These are phyloP conservation scores for Falco naumanni DNA, from an alignment of 2,797 vertebrate genomes.

Conservation along the genomic window DNA sequence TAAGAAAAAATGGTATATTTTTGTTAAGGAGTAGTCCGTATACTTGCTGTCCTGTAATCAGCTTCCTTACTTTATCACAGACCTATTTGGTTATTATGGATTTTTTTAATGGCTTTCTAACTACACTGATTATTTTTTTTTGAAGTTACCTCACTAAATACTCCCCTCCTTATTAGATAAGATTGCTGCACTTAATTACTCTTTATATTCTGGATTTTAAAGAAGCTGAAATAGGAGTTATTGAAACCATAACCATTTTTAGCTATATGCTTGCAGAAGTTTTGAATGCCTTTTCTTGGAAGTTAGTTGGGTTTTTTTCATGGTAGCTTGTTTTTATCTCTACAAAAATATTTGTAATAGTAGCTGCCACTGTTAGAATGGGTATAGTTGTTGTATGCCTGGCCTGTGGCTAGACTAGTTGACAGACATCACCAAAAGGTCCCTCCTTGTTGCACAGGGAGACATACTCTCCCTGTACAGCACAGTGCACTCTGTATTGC, in stretches of 20 bases:
- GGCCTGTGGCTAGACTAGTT: not conserved
- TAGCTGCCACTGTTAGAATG: conserved; percentile 5
- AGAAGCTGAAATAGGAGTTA: not conserved
- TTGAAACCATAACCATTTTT: not conserved
- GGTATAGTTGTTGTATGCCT: not conserved
- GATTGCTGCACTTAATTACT: not conserved
- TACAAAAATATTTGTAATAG: conserved; percentile 1
- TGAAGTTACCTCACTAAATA: not conserved
- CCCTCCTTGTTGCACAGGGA: not conserved
- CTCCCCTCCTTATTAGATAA: not conserved
- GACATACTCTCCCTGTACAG: not conserved
- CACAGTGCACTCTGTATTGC: not conserved
- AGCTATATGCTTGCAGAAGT: not conserved
- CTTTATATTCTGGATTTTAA: not conserved
- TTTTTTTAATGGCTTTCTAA: not conserved
- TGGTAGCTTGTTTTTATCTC: not conserved
- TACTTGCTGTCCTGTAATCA: not conserved
- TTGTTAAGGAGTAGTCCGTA: not conserved
- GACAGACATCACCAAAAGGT: not conserved
- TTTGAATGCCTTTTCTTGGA: conserved; percentile 28
- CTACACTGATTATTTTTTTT: not conserved
- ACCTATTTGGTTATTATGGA: not conserved
- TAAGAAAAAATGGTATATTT: not conserved
- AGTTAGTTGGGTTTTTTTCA: not conserved
- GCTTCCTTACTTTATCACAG: not conserved